Conservation (phyloP, 2,888 invertebrate genomes). For the Podabrus alpinus region DNA sequence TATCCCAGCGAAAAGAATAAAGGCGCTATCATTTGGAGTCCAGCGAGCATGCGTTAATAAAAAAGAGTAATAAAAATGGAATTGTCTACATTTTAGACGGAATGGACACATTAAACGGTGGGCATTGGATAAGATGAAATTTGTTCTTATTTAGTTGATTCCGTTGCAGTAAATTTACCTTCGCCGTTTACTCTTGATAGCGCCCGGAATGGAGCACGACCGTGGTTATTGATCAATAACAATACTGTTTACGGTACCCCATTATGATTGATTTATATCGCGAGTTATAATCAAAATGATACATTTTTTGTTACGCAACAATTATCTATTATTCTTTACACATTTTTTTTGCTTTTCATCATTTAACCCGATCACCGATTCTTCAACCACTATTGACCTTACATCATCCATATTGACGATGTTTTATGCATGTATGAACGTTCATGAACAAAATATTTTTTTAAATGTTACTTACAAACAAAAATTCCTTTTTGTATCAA, state of each 20-base stretch:
- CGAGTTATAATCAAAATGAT: constrained; percentile 4
- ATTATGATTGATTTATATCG: constrained; percentile 26
- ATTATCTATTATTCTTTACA: background rate
- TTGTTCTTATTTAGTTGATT: background rate
- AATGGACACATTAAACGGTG: background rate
- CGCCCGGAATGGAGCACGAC: constrained; percentile 2
- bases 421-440: background rate
- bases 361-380: background rate
- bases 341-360: background rate
- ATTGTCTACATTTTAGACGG: background rate
- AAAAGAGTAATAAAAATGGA: background rate
- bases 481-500: background rate
- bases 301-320: background rate
- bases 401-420: background rate
- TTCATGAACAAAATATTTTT: background rate
- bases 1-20: background rate
- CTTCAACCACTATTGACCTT: background rate
- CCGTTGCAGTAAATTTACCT: constrained; percentile 19
- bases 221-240: constrained; percentile 30
- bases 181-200: constrained; percentile 14
- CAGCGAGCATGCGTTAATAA: background rate
- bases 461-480: background rate
- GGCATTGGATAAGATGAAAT: background rate
- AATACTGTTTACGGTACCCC: constrained; percentile 26
- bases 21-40: background rate